phyloP scores from a whole-genome alignment of 2,888 invertebrate genomes.

The Stenichneumon culpator region DNA sequence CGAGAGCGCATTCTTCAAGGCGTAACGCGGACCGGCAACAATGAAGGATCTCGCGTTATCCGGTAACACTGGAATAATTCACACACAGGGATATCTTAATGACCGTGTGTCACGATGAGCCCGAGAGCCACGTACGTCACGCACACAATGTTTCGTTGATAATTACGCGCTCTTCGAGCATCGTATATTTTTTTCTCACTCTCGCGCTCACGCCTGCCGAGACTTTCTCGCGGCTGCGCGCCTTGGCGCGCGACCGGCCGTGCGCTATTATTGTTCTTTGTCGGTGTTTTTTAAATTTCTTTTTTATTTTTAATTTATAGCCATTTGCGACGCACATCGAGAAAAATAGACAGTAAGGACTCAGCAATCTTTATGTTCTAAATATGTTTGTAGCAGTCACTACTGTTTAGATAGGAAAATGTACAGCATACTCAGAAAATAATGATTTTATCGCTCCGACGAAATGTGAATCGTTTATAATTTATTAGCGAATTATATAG shows the following conservation, averaged over 20 bases:
- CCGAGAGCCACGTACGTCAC: slow-evolving; percentile 46
- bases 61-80: slow-evolving; percentile 28
- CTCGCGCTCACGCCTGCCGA: slow-evolving; percentile 3
- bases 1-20: slow-evolving; percentile 58
- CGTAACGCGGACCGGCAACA: slow-evolving; percentile 59
- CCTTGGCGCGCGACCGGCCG: slow-evolving; percentile 12
- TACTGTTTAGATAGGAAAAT: too few species aligned
- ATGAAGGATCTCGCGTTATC: slow-evolving; percentile 57
- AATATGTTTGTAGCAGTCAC: too few species aligned
- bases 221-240: slow-evolving; percentile 50
- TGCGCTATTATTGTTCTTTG: slow-evolving; percentile 30
- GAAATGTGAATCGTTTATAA: too few species aligned
- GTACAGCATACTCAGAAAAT: too few species aligned
- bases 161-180: slow-evolving; percentile 50
- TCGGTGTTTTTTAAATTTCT: background rate
- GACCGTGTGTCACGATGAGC: slow-evolving; percentile 46
- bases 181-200: slow-evolving; percentile 29
- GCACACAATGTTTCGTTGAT: slow-evolving; percentile 55
- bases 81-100: slow-evolving; percentile 45
- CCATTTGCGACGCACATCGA: background rate
- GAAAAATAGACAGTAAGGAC: background rate
- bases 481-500: too few species aligned
- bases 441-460: too few species aligned
- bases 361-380: background rate
- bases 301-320: background rate